Evolutionary conservation across 2,888 invertebrate genomes (phyloP).

Genomic region (Ophion ellenae): DNA sequence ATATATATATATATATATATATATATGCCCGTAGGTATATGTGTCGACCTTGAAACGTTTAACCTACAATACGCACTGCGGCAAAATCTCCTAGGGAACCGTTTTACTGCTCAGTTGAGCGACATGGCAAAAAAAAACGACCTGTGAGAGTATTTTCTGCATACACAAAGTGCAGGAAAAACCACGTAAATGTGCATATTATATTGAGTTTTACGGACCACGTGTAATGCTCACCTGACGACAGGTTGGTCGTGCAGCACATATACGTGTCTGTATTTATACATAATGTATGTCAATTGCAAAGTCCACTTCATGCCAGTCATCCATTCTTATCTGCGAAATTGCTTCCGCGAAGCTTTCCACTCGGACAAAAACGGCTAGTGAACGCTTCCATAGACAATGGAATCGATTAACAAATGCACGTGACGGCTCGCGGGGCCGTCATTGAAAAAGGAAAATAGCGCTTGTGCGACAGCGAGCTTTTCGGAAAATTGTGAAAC

Average conservation of each 20-base stretch:
- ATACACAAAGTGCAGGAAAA: slow-evolving; percentile 17
- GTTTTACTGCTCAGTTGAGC: slow-evolving; percentile 33
- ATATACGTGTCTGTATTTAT: slow-evolving; percentile 7
- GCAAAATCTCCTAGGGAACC: slow-evolving; percentile 27
- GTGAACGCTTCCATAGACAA: slow-evolving; percentile 11
- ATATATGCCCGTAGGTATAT: not conserved
- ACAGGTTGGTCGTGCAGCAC: not conserved
- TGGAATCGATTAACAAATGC: slow-evolving; percentile 40
- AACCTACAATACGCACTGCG: slow-evolving; percentile 34
- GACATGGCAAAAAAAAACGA: slow-evolving; percentile 41
- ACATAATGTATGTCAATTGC: slow-evolving; percentile 32
- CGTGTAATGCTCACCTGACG: slow-evolving; percentile 42
- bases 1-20: not conserved
- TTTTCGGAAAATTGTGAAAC: not conserved
- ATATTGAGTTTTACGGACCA: slow-evolving; percentile 43
- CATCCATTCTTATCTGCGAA: slow-evolving; percentile 38
- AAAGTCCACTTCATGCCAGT: slow-evolving; percentile 31
- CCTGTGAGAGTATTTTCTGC: slow-evolving; percentile 41
- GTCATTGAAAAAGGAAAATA: not conserved
- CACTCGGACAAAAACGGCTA: slow-evolving; percentile 15
- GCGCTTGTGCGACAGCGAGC: slow-evolving; percentile 3
- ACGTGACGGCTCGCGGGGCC: slow-evolving; percentile 1
- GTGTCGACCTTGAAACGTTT: not conserved
- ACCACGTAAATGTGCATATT: not conserved
- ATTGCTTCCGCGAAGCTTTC: slow-evolving; percentile 56